Evolutionary conservation across 1,140 invertebrate genomes (phyloP), one percentile per base, ranked within the genome.

Genomic region (Euwallacea fornicatus): DNA sequence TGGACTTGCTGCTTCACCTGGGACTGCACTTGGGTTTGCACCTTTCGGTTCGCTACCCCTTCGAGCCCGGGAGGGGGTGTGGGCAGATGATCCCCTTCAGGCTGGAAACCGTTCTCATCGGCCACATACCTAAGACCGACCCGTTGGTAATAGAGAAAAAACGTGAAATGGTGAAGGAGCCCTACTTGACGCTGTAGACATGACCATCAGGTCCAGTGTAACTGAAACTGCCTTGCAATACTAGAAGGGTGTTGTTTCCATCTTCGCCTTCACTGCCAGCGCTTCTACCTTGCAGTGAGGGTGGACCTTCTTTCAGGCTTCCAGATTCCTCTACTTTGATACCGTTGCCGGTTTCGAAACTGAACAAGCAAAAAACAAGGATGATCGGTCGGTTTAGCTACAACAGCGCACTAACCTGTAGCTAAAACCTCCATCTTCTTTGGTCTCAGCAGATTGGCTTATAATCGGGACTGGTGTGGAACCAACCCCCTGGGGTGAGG

Each of bases 61-160:
- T 83, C 85, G 6, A 90, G 90, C 44, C 90, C 86, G 11, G 90
- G 89, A 0, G 90, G 90, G 2, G 90, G 85, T 2, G 90, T 91
- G 16, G 89, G 89, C 0, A 90, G 78, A 74, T 89, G 87, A 42
- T 84, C 84, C 7, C 88, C 88, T 61, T 84, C 82, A 3, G 89
- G 88, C 73, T 88, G 85, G 75, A 88, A 89, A 4, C 87, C 88
- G 60, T 88, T 88, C 75, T 91, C 88, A 77, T 91, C 89, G 58
- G 85, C 74, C 21, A 83, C 78, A 54, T 85, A 86, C 42, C 74
- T 77, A 2, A 43, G 15, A 41, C 13, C 46, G 6, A 50, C 13
- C 6, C 46, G 54, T 56, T 16, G 6, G 15, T 56, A 56, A 9
- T 4, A 4, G 1, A 56, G 54, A 56, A 16, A 16, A 56, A 7